These are phyloP conservation scores for Numida meleagris DNA, from an alignment of 2,113 vertebrate species.

Conservation along the genomic window DNA sequence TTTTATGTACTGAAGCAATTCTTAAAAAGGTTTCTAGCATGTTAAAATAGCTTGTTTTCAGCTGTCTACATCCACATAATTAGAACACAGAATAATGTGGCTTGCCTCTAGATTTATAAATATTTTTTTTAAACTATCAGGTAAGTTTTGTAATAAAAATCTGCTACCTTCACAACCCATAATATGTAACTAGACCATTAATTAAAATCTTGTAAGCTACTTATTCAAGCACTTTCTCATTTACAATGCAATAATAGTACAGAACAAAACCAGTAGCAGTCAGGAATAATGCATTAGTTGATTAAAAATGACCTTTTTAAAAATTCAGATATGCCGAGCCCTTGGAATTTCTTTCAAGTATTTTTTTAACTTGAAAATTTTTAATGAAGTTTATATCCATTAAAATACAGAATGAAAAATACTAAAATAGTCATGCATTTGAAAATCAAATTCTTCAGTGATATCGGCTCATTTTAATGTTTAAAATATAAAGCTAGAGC, in stretches of 20 bases:
- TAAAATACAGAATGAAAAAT: neutral
- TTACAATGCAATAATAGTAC: neutral
- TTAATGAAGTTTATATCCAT: neutral
- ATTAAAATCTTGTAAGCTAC: neutral
- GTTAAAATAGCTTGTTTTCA: neutral
- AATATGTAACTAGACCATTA: neutral
- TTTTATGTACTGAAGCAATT: neutral
- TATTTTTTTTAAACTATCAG: neutral
- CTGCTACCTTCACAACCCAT: neutral
- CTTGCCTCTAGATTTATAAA: neutral
- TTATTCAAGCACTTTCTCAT: neutral
- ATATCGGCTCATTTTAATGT: neutral
- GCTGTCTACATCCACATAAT: neutral
- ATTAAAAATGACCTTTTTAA: neutral
- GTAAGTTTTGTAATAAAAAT: neutral
- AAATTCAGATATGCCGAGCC: neutral
- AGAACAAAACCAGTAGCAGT: neutral
- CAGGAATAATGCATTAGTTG: neutral
- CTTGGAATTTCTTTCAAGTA: neutral
- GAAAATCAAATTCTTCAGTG: neutral
- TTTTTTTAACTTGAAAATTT: neutral
- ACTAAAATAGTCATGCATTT: neutral
- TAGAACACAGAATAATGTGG: neutral
- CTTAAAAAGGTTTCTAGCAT: neutral
- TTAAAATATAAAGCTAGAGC: neutral